A percentile compares a stretch with the other conserved stretches of the same genome.
These are phyloP conservation scores for Erebia palarica DNA, from an alignment of 2,888 invertebrate genomes.

Conservation along the genomic window DNA sequence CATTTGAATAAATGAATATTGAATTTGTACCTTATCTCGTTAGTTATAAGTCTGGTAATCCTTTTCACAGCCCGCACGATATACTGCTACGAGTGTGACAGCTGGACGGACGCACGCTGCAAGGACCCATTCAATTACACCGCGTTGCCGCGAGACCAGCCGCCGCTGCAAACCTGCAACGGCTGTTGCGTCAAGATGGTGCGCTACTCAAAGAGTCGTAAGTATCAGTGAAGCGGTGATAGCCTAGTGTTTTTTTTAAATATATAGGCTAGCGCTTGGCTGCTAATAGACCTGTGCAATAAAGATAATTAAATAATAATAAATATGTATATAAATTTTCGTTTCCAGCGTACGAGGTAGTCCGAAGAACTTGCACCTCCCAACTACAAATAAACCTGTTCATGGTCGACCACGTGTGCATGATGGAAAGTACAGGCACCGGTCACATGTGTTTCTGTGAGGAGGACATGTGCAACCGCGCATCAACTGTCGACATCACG, in stretches of 20 bases:
- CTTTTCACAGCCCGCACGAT: constrained; percentile 89
- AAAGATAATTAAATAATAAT: too few relatives aligned
- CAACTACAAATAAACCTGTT: constrained; percentile 97
- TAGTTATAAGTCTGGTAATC: not conserved
- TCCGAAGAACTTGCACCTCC: constrained; percentile 95
- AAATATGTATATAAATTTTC: constrained; percentile 34
- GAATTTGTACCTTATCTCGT: not conserved
- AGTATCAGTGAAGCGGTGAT: too few relatives aligned
- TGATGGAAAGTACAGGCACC: constrained; percentile 98
- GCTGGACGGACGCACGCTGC: constrained; percentile 94
- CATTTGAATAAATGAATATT: too few relatives aligned
- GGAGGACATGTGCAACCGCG: constrained; percentile 95
- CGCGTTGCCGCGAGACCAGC: constrained; percentile 92
- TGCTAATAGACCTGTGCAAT: too few relatives aligned
- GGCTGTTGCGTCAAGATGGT: constrained; percentile 98
- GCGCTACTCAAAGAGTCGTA: constrained; percentile 93
- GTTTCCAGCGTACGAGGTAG: constrained; percentile 93
- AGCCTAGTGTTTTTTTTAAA: too few relatives aligned
- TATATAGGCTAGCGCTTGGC: too few relatives aligned
- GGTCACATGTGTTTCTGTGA: constrained; percentile 99
- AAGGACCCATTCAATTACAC: constrained; percentile 97
- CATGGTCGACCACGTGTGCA: constrained; percentile 99
- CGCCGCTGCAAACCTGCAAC: constrained; percentile 93
- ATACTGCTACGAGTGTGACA: constrained; percentile 97
- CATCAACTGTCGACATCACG: constrained; percentile 54